Percentiles rank a stretch among this genome's conserved stretches.
These are phyloP conservation scores for Parnassius apollo DNA, from an alignment of 2,888 invertebrate genomes.

Conservation along the genomic window DNA sequence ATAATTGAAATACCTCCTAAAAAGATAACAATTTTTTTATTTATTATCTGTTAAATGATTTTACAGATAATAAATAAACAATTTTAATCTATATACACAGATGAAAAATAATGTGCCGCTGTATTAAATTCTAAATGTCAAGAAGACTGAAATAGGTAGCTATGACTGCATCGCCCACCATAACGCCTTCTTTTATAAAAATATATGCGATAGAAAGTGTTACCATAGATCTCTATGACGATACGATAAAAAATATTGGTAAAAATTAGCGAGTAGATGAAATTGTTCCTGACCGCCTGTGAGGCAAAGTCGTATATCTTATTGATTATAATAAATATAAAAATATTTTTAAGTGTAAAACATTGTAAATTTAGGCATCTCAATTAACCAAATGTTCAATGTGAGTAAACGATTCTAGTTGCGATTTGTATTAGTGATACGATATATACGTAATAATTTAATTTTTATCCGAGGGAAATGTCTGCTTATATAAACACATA, in stretches of 20 bases:
- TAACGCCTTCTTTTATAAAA: conserved; percentile 42
- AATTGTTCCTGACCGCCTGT: conserved; percentile 80
- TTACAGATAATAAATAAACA: too few relatives aligned
- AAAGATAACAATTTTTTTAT: too few relatives aligned
- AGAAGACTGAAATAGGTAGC: conserved; percentile 20
- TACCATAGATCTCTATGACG: conserved; percentile 65
- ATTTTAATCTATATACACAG: too few relatives aligned
- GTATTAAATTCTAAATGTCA: too few relatives aligned
- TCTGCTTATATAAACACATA: conserved; percentile 77
- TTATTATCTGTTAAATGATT: too few relatives aligned
- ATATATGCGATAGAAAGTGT: conserved; percentile 73
- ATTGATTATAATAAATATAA: conserved; percentile 59
- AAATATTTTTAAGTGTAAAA: conserved; percentile 66
- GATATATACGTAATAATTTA: conserved; percentile 80
- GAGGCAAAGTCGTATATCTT: conserved; percentile 74
- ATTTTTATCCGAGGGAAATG: conserved; percentile 78
- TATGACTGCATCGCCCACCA: conserved; percentile 27
- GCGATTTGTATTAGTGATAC: conserved; percentile 79
- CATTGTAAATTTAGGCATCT: conserved; percentile 68
- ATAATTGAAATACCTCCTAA: too few relatives aligned
- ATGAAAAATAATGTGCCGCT: too few relatives aligned
- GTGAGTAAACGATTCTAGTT: conserved; percentile 80
- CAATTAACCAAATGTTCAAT: conserved; percentile 79
- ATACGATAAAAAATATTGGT: conserved; percentile 65
- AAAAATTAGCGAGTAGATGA: conserved; percentile 76